Base-by-base conservation (phyloP, 1,140 invertebrate species). In the Piezodorus guildinii region DNA sequence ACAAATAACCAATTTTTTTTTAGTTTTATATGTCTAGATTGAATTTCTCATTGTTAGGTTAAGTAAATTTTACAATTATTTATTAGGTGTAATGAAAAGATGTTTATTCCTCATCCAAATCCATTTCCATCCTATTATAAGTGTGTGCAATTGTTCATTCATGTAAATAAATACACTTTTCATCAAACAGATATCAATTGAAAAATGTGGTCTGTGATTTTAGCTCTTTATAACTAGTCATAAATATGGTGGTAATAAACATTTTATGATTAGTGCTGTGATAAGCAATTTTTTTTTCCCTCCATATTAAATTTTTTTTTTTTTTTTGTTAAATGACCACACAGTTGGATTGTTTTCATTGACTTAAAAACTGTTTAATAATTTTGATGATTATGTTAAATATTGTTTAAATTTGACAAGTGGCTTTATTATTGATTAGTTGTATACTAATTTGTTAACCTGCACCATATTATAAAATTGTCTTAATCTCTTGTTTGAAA, bases 181-280 rank as follows among this genome's bases (percentile, higher is more conserved):
- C 46, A 5, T 10, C n/a, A 49, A 19, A 49, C 19, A 17, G 19
- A 49, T 49, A 19, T 19, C 46, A 49, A 49, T 23, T 56, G 3
- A 23, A 56, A 23, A 25, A 56, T 56, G 52, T 56, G 52, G 52
- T 56, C 52, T 56, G 52, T 56, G 52, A 56, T 56, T 56, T 25
- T 23, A 23, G 23, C 19, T 25, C 23, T 23, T 56, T 56, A 56
- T 56, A 56, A 56, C 52, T 23, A 56, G 52, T 56, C 52, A 56
- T 25, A 23, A 56, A 23, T 56, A 56, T 56, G 52, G 23, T 21
- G 4, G 6, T 56, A 56, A 56, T 56, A 25, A 56, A 25, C 52
- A 56, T 56, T 23, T 23, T 56, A 56, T 56, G 52, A 56, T 56
- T 56, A 56, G 52, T 25, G 6, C 52, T 56, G 52, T 56, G 52